phyloP scores from a whole-genome alignment of 2,113 vertebrate genomes.

The Grammomys surdaster region DNA sequence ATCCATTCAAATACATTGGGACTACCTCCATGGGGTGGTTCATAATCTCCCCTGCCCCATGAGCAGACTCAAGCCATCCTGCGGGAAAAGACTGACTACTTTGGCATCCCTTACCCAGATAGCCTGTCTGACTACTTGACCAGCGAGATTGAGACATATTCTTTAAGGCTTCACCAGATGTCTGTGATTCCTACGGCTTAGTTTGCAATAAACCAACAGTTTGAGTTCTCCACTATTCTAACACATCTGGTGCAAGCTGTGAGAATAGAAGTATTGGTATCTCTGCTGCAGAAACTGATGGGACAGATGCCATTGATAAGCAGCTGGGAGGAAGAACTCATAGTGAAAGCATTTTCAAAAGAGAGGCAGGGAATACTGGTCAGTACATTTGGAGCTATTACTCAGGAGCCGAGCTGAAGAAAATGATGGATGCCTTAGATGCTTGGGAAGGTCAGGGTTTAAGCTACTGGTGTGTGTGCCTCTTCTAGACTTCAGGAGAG shows the following conservation, averaged over 20 bases:
- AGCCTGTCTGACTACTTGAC: conserved; percentile 87
- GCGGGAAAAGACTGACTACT: conserved; percentile 89
- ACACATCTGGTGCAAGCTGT: conserved; percentile 87
- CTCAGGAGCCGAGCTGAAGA: conserved; percentile 86
- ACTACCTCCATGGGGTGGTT: conserved; percentile 89
- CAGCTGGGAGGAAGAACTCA: conserved; percentile 85
- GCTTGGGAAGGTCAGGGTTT: conserved; percentile 88
- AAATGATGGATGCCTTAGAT: conserved; percentile 88
- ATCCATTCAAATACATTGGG: conserved; percentile 88
- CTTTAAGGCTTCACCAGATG: conserved; percentile 87
- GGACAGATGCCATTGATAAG: conserved; percentile 84
- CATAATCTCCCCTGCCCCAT: conserved; percentile 80
- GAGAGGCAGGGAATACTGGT: conserved; percentile 88
- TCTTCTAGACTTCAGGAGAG: conserved; percentile 88
- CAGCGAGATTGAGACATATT: conserved; percentile 88
- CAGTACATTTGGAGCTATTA: conserved; percentile 90
- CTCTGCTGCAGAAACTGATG: conserved; percentile 86
- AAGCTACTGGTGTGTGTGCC: conserved; percentile 88
- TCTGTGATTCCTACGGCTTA: conserved; percentile 87
- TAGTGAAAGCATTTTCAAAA: conserved; percentile 87
- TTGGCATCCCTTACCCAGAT: conserved; percentile 88
- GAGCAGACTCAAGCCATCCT: conserved; percentile 81
- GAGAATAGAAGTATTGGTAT: conserved; percentile 88
- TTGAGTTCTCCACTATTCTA: conserved; percentile 89
- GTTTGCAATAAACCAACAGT: conserved; percentile 87